Conservation (phyloP, 2,888 invertebrate genomes). For the Erebia palarica region DNA sequence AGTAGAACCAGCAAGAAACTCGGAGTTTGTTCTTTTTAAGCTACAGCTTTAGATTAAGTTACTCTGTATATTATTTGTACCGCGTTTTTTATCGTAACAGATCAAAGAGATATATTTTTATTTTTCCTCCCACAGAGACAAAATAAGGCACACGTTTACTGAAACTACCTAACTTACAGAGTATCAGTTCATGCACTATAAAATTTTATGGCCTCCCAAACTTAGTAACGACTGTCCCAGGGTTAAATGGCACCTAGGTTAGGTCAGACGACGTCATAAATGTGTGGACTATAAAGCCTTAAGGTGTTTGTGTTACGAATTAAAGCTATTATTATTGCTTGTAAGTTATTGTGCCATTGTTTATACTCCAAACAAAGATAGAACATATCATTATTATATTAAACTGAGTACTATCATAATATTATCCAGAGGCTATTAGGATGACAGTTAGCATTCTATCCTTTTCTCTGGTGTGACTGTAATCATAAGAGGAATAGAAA, state of each 20-base stretch:
- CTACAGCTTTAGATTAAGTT: not conserved
- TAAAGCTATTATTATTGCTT: not conserved
- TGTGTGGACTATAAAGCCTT: conserved; percentile 36
- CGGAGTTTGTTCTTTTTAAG: too few species aligned
- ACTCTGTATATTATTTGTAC: not conserved
- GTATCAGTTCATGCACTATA: conserved; percentile 37
- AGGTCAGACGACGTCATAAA: conserved; percentile 42
- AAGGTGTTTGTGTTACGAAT: conserved; percentile 31
- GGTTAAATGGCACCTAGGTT: conserved; percentile 39
- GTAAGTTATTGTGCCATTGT: not conserved
- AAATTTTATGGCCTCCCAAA: conserved; percentile 41
- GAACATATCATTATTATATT: not conserved
- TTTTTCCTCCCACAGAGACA: conserved; percentile 10
- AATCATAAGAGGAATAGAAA: too few species aligned
- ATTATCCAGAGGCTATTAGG: too few species aligned
- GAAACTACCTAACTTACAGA: conserved; percentile 19
- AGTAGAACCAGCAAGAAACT: too few species aligned
- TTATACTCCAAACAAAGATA: not conserved
- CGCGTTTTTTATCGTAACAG: not conserved
- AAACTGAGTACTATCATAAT: not conserved
- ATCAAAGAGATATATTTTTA: conserved; percentile 6
- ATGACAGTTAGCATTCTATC: too few species aligned
- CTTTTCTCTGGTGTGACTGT: too few species aligned
- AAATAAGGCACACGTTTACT: conserved; percentile 21
- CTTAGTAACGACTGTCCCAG: conserved; percentile 40